Evolutionary conservation across 2,113 vertebrate genomes (phyloP), one percentile per base, ranked within the genome.

Genomic region (Sphyrna mokarran): DNA sequence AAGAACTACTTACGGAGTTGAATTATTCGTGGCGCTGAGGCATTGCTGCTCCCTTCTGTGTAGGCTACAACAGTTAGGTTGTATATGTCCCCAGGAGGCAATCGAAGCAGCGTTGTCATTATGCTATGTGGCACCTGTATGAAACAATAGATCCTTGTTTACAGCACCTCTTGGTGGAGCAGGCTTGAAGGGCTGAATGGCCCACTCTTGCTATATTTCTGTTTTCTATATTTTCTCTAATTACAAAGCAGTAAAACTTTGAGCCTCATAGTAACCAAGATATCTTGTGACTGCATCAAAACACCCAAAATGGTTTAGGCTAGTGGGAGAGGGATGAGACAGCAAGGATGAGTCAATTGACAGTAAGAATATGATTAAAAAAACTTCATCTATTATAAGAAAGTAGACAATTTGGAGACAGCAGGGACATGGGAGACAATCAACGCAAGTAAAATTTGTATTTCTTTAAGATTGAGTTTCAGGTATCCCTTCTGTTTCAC

Each of bases 41-140:
- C 98, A 96, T 99, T 99, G 83, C 98, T 98, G 96, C 98, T 98
- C 96, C 98, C 98, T 48, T 99, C 99, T 0, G 99, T 99, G 96
- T 98, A 99, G 58, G 99, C 99, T 1, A 98, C 99, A 96, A 99
- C 99, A 0, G 99, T 99, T 90, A 99, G 97, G 96, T 99, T 99
- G 97, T 99, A 99, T 96, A 99, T 98, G 97, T 99, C 99, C 33
- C 99, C 99, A 0, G 99, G 98, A 70, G 99, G 99, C 93, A 99
- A 96, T 18, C 97, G 98, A 95, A 99, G 97, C 93, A 98, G 97
- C 0, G 99, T 98, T 7, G 98, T 98, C 99, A 99, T 99, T 96
- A 97, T 97, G 18, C 96, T 98, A 83, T 98, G 98, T 0, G 98
- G 99, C 33, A 99, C 98, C 99, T 99, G 96, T 68, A 13, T 69